These are phyloP conservation scores for Malurus leucopterus DNA, from an alignment of 2,797 vertebrate genomes.

Conservation along the genomic window DNA sequence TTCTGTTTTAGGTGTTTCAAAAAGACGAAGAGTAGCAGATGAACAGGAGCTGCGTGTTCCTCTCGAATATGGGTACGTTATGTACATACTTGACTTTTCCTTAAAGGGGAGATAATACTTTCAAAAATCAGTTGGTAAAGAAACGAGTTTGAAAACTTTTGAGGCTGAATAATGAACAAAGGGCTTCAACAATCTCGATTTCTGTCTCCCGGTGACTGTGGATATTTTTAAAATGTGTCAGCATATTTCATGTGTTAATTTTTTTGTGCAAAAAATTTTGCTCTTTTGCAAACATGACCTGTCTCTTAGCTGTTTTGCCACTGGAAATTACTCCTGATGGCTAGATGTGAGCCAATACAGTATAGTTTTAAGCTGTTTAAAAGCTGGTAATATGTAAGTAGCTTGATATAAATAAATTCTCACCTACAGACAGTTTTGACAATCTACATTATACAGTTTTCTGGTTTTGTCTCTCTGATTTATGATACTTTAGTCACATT, in stretches of 20 bases:
- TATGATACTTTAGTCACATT: not conserved
- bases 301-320: not conserved
- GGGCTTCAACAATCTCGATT: not conserved
- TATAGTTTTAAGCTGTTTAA: not conserved
- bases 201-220: not conserved
- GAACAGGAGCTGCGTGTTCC: constrained; percentile 85
- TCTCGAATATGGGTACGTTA: constrained; percentile 87
- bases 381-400: not conserved
- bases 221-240: not conserved
- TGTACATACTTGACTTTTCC: not conserved
- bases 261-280: not conserved
- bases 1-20: constrained; percentile 79
- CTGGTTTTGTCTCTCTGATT: not conserved
- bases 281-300: not conserved
- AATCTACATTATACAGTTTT: not conserved
- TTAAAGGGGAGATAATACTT: not conserved
- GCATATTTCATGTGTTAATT: not conserved
- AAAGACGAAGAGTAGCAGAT: constrained; percentile 86
- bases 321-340: not conserved
- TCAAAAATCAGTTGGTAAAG: not conserved
- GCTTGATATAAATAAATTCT: not conserved
- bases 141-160: not conserved
- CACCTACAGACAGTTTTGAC: not conserved
- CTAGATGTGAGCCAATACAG: not conserved
- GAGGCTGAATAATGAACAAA: not conserved